Evolutionary conservation across 2,113 vertebrate genomes (phyloP), one percentile per base, ranked within the genome.

Genomic region (Sphyrna mokarran): DNA sequence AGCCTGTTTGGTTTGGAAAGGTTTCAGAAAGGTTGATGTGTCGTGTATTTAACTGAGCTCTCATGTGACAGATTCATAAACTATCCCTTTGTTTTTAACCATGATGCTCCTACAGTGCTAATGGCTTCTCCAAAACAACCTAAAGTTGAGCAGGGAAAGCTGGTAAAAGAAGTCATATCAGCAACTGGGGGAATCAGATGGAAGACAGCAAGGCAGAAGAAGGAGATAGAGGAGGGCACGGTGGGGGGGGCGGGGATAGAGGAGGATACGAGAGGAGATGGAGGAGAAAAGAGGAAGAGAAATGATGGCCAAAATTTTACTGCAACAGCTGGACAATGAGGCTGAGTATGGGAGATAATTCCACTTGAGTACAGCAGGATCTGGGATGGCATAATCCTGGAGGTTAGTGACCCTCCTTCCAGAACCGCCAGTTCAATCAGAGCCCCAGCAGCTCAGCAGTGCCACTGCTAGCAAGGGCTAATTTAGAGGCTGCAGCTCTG

Each of bases 21-120:
- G 68, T 76, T 72, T 76, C 68, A 95, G 94, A 48, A 72, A 48
- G 23, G 48, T 69, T 95, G 94, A 72, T 95, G 94, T 54, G 68
- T 6, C 3, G 69, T 54, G 68, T 33, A 54, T 95, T 48, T 95
- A 40, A 10, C 69, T 72, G 26, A 13, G 69, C 69, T 76, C 76
- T 76, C 26, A 95, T 95, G 68, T 95, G 94, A 40, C 26, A 10
- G 26, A 22, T 26, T 76, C 69, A 26, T 40, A 70, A 70, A 26
- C 23, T 72, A 54, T 95, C 94, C 48, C 4, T 54, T 95, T 95
- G 94, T 95, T 66, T 93, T 66, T 66, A 33, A 93, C 18, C 16
- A 37, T 18, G 26, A 61, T 90, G 54, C 61, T 63, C 23, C 48
- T 16, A 22, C n/a, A 93, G 68, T 9, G 16, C 61, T 37, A 93